Conservation (phyloP, 2,113 vertebrate species). For the Vidua macroura region DNA sequence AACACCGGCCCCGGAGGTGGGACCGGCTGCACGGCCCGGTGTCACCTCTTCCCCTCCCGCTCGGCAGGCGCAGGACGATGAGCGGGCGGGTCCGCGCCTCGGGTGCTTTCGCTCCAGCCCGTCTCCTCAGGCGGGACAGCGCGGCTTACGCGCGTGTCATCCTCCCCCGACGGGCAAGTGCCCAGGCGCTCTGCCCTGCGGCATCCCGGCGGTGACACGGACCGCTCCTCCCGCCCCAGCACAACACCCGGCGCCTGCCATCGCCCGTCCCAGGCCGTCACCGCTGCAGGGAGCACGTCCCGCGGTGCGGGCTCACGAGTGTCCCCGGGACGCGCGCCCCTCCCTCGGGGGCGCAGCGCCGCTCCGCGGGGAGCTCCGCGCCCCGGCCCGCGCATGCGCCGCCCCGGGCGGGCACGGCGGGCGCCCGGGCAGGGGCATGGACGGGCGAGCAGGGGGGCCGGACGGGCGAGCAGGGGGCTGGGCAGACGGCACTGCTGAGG, state of each 20-base stretch:
- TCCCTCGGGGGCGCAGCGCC: neutral
- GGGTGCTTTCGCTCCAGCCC: neutral
- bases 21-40: too few relatives aligned
- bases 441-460: neutral
- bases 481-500: neutral
- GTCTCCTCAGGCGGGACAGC: neutral
- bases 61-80: neutral
- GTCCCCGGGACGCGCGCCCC: rapidly evolving
- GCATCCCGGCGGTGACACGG: neutral
- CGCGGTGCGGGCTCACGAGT: rapidly evolving
- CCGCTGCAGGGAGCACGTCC: neutral
- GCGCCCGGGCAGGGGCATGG: neutral
- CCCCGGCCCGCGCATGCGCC: neutral
- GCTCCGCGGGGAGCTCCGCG: neutral
- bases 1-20: neutral
- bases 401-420: neutral
- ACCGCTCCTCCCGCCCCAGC: neutral
- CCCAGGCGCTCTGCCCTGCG: too few relatives aligned
- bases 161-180: neutral
- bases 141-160: neutral
- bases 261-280: neutral
- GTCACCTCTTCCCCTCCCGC: neutral
- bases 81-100: neutral
- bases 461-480: neutral
- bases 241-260: neutral